Percentiles rank a stretch among this genome's conserved stretches.
Evolutionary conservation across 2,888 invertebrate species (phyloP).

Genomic region (Cheilosia vernalis): DNA sequence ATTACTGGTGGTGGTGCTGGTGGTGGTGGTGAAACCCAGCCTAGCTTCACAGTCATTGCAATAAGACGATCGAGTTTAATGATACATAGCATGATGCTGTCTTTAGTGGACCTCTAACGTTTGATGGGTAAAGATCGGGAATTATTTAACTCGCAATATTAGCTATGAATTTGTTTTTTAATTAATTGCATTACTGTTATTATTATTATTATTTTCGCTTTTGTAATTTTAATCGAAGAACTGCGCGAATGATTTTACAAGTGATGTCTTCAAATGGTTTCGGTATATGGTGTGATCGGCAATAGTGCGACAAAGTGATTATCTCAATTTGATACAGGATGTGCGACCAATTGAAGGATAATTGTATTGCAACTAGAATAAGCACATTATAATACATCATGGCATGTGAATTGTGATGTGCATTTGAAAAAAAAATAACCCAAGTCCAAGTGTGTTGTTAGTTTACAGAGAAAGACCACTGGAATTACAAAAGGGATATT

Average conservation of each 20-base stretch:
- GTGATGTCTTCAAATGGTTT: background rate
- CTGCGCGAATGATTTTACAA: conserved; percentile 6
- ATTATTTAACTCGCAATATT: conserved; percentile 71
- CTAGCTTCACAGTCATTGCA: conserved; percentile 67
- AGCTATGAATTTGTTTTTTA: conserved; percentile 41
- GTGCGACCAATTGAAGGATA: too few relatives aligned
- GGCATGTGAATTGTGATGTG: too few relatives aligned
- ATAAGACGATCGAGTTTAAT: conserved; percentile 75
- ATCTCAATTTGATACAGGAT: background rate
- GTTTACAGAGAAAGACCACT: too few relatives aligned
- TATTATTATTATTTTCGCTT: background rate
- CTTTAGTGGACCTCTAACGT: conserved; percentile 76
- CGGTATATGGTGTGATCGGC: conserved; percentile 11
- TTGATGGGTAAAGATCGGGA: conserved; percentile 76
- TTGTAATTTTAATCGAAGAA: background rate
- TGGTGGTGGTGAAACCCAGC: conserved; percentile 62
- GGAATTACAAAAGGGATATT: too few relatives aligned
- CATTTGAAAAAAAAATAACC: too few relatives aligned
- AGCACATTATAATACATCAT: too few relatives aligned
- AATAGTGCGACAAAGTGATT: conserved; percentile 10
- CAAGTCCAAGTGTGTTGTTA: too few relatives aligned
- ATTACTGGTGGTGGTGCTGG: conserved; percentile 61
- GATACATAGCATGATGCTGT: conserved; percentile 74
- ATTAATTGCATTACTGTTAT: conserved; percentile 19
- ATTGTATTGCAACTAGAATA: too few relatives aligned